Conservation (phyloP, 2,888 invertebrate species). For the Sceliomorpha sp. region DNA sequence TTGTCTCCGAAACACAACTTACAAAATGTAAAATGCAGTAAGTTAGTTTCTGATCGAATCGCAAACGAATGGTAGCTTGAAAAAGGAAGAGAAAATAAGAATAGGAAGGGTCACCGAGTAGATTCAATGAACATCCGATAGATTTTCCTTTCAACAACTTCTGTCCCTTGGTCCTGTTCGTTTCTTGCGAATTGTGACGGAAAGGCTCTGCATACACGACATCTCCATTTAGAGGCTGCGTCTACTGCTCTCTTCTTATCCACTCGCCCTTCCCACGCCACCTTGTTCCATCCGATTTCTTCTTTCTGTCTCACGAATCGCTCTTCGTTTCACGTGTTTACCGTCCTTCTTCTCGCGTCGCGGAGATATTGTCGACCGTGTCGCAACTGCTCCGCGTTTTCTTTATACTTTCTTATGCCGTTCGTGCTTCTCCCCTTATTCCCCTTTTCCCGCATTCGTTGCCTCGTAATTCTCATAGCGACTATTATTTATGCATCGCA, state of each 20-base stretch:
- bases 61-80: slow-evolving; percentile 26
- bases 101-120: slow-evolving; percentile 19
- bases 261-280: slow-evolving; percentile 35
- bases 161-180: slow-evolving; percentile 68
- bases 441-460: too few relatives aligned
- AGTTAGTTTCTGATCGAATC: slow-evolving; percentile 22
- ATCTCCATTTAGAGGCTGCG: slow-evolving; percentile 56
- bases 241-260: slow-evolving; percentile 47
- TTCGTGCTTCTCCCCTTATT: too few relatives aligned
- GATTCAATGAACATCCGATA: slow-evolving; percentile 62
- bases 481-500: too few relatives aligned
- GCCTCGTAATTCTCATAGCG: too few relatives aligned
- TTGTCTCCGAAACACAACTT: too few relatives aligned
- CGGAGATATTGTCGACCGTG: slow-evolving; percentile 25
- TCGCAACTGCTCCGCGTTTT: slow-evolving; percentile 30
- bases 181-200: slow-evolving; percentile 67
- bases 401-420: slow-evolving; percentile 29
- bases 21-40: too few relatives aligned
- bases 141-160: slow-evolving; percentile 74
- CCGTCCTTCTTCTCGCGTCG: slow-evolving; percentile 3
- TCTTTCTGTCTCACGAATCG: slow-evolving; percentile 35
- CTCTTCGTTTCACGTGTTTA: background rate
- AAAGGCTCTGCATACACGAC: slow-evolving; percentile 65
- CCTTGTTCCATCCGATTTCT: slow-evolving; percentile 55
- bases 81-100: slow-evolving; percentile 36